Evolutionary conservation across 2,797 vertebrate species (phyloP), one percentile per base, ranked within the genome.

Genomic region (Tapirus indicus): DNA sequence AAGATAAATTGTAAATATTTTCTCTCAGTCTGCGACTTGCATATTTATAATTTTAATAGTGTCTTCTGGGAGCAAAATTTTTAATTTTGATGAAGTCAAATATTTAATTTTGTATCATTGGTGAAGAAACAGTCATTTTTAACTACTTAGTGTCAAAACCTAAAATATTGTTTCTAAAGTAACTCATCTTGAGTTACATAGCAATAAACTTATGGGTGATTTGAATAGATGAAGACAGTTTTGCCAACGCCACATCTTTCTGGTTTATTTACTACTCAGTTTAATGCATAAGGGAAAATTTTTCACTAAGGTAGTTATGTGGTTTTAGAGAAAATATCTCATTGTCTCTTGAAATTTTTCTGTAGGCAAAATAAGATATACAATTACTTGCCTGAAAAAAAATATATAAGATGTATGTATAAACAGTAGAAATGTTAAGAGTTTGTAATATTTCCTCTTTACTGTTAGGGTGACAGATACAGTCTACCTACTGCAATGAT

Each of bases 141-240:
- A 95, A 94, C 21, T 88, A 60, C 10, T 69, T 49, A 64, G 2
- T 69, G 25, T 58, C 29, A 75, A 90, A 96, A 84, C 25, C 52
- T 58, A 47, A 79, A 88, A 75, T 80, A 60, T 32, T 68, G 84
- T 64, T 95, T 91, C 25, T 62, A 62, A 88, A 66, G 7, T 56
- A 89, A 74, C 23, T 88, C 47, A 62, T 83, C 86, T 87, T 94
- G 66, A 71, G 8, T 92, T 97, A 71, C 1, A n/a, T 7, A 82
- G 23, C 47, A 80, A 84, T 72, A 66, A 27, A 80, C 62, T 58
- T 90, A 56, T 79, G 29, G 2, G 16, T 91, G 23, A 54, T 58
- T 54, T 88, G 54, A 78, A 8, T 74, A 68, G 27, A 52, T 41
- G 13, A 94, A 92, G 38, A 13, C 38, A 54, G 2, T 91, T 21